Evolutionary conservation across 2,113 vertebrate species (phyloP).

Genomic region (Scalopus aquaticus): DNA sequence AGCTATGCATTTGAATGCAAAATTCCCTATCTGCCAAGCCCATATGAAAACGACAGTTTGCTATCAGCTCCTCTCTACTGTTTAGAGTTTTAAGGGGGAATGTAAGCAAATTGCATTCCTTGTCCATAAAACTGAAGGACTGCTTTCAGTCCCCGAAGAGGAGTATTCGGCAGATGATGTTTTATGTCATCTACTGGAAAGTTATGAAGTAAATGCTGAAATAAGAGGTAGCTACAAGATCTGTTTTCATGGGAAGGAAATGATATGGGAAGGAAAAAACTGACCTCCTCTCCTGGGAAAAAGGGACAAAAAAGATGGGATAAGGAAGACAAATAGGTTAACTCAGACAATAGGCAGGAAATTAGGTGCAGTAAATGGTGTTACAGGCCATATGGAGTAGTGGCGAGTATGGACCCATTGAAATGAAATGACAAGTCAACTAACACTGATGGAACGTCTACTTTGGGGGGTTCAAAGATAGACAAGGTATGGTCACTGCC

Average conservation of each 20-base stretch:
- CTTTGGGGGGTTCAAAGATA: not conserved
- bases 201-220: not conserved
- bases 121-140: slow-evolving; percentile 28
- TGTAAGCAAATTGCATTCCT: not conserved
- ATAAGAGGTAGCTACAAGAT: not conserved
- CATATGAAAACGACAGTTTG: not conserved
- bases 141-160: not conserved
- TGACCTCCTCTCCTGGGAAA: not conserved
- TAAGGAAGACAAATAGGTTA: not conserved
- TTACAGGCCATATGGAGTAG: not conserved
- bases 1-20: not conserved
- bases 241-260: not conserved
- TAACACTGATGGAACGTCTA: not conserved
- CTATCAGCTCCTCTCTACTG: not conserved
- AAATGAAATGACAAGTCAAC: not conserved
- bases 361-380: not conserved
- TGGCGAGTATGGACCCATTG: not conserved
- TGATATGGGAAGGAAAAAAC: not conserved
- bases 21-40: not conserved
- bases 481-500: not conserved
- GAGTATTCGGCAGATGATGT: not conserved
- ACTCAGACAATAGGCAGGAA: not conserved
- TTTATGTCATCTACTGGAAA: slow-evolving; percentile 29
- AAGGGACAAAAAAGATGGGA: not conserved
- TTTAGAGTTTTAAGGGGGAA: slow-evolving; percentile 28